A percentile compares a stretch with the other conserved stretches of the same genome.
phyloP scores from a whole-genome alignment of 2,113 vertebrate species.

The Rhinogobius similis region DNA sequence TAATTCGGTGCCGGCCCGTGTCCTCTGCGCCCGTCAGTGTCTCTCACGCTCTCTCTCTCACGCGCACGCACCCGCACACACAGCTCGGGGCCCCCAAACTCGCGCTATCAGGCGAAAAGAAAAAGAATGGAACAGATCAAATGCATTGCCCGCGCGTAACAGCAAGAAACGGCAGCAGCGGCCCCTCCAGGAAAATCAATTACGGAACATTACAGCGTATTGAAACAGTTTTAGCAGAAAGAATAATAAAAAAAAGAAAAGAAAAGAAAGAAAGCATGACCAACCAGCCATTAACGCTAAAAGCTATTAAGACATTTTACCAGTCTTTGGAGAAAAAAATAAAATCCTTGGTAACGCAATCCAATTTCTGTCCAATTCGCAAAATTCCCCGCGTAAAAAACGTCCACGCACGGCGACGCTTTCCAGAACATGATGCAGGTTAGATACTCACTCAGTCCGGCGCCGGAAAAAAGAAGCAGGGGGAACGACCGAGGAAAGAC shows the following conservation, averaged over 20 bases:
- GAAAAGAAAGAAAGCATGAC: slow-evolving; percentile 46
- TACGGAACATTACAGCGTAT: slow-evolving; percentile 41
- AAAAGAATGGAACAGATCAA: slow-evolving; percentile 45
- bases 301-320: slow-evolving; percentile 65
- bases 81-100: slow-evolving; percentile 24
- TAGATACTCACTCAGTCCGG: slow-evolving; percentile 77
- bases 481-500: slow-evolving; percentile 67
- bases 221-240: slow-evolving; percentile 47
- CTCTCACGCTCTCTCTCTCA: slow-evolving; percentile 6
- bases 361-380: slow-evolving; percentile 72
- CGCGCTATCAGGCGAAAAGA: slow-evolving; percentile 62
- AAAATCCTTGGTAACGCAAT: slow-evolving; percentile 71
- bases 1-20: slow-evolving; percentile 60
- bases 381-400: slow-evolving; percentile 36
- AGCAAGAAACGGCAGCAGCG: slow-evolving; percentile 12
- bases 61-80: neutral
- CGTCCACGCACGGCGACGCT: slow-evolving; percentile 63
- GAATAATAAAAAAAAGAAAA: neutral
- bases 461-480: slow-evolving; percentile 68
- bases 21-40: slow-evolving; percentile 59
- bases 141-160: slow-evolving; percentile 28
- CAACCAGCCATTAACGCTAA: slow-evolving; percentile 62
- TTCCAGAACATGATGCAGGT: slow-evolving; percentile 62
- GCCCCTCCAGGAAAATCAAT: slow-evolving; percentile 63
- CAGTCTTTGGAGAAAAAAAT: slow-evolving; percentile 53